Base-by-base conservation (phyloP, 2,888 invertebrate species). In the Pheosia tremula region DNA sequence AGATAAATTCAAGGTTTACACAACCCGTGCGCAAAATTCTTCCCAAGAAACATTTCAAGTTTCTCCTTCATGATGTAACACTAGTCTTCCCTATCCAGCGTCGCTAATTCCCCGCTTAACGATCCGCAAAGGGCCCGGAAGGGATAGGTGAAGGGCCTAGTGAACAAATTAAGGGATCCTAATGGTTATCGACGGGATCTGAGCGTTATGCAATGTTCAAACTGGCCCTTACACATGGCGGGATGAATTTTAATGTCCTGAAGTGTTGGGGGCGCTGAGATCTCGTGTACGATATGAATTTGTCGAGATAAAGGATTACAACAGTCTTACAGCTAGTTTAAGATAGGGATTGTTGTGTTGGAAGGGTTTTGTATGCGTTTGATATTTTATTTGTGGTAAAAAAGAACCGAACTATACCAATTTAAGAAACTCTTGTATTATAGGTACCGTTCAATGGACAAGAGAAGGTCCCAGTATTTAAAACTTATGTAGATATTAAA, bases 111-210 rank as follows among this genome's bases (percentile, higher is more conserved):
- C 64, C 59, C 62, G 73, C 71, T 83, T 88, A 90, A 89, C 90
- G 87, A 91, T 90, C 87, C 87, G 89, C 83, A 88, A 88, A 92
- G 91, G 91, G 90, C 88, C 82, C 89, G 87, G 87, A 91, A 90
- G 90, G 91, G 90, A 91, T 90, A 91, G 93, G 91, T 91, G 87
- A 89, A 88, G 91, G 90, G 89, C 86, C 81, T 83, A 77, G 75
- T 73, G 88, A 83, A 91, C 91, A 91, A 93, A 92, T 93, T 93
- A 93, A 91, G 92, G 93, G 91, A 80, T 87, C 85, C 88, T 91
- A 93, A 92, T 91, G 91, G 91, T 91, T 93, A 93, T 93, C 93
- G 89, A 82, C 74, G 78, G 83, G 83, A 90, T 89, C 90, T 88
- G 75, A 79, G 71, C 84, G 84, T 80, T 81, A 80, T 84, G 76